Conservation (phyloP, 2,888 invertebrate genomes). For the Sclerodermus sp. region DNA sequence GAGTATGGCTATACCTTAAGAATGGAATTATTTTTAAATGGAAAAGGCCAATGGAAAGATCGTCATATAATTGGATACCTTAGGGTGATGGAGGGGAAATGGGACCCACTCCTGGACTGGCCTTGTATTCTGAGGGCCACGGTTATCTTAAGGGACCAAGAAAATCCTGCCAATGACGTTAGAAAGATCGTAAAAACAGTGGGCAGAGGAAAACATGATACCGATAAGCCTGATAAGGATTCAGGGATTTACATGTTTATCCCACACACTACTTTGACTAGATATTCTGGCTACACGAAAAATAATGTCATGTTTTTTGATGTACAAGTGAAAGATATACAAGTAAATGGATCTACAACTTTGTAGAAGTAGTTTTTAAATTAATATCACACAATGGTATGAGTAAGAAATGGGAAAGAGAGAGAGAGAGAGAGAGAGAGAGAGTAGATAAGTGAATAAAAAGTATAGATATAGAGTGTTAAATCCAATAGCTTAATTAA, state of each 20-base stretch:
- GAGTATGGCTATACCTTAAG: slow-evolving; percentile 76
- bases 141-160: slow-evolving; percentile 69
- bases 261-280: slow-evolving; percentile 66
- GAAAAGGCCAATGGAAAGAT: slow-evolving; percentile 76
- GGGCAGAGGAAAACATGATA: slow-evolving; percentile 18
- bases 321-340: slow-evolving; percentile 53
- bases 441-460: no score
- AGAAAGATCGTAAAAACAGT: slow-evolving; percentile 43
- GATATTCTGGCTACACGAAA: slow-evolving; percentile 63
- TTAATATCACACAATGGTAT: neutral
- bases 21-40: slow-evolving; percentile 72
- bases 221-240: slow-evolving; percentile 30
- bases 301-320: slow-evolving; percentile 67
- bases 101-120: slow-evolving; percentile 73
- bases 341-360: slow-evolving; percentile 8
- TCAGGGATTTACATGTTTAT: slow-evolving; percentile 64
- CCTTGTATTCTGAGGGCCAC: slow-evolving; percentile 71
- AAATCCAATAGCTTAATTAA: no score
- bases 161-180: slow-evolving; percentile 59
- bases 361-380: neutral
- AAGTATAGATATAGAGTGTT: no score
- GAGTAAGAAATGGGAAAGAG: no score
- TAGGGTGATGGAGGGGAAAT: slow-evolving; percentile 70
- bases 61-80: slow-evolving; percentile 72
- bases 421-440: no score